Base-by-base conservation (phyloP, 2,888 invertebrate genomes). In the Crioceris asparagi region DNA sequence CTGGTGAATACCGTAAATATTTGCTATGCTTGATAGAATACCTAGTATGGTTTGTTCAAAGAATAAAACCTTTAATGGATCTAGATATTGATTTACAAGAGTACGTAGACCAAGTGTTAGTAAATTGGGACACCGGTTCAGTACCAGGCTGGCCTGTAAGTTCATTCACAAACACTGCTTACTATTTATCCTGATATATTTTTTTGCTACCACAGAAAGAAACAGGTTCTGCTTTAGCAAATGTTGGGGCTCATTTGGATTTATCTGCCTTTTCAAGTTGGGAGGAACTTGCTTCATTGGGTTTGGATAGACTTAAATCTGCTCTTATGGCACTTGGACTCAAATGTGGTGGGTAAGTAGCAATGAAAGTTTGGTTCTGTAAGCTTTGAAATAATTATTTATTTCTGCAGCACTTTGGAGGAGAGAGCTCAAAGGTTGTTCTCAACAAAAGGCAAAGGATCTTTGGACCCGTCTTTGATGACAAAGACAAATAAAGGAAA, bases 221-320 rank as follows among this genome's bases (percentile, higher is more conserved):
- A 67, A 82, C 87, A 1, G 87, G 87, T 31, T 87, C 91, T 41
- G 96, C 93, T 3, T 63, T 98, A 44, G 84, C 93, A 0, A 88
- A 94, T 60, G 80, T 91, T 4, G 96, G 96, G 14, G 97, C 97
- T 3, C 93, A 94, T 69, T 74, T 99, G 46, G 98, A 99, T 64
- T 68, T 99, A n/a, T 93, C 94, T 1, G 93, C 94, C 0, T 99
- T 97, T 63, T 92, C 92, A 1, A 93, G 93, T 14, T 87, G 90
- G 80, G 90, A 92, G 66, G 98, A 99, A 65, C 65, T 99, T 44
- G 96, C 97, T 0, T 94, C 96, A 0, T 71, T 99, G 3, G 98
- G 98, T 14, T 66, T 98, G 49, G 98, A 98, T 69, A 79, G 98
- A 58, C 72, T 99, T 23, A 99, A 99, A 64, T 94, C 94, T 0